These are phyloP conservation scores for Drosophila sechellia DNA, from an alignment of 1,140 invertebrate species.

Conservation along the genomic window DNA sequence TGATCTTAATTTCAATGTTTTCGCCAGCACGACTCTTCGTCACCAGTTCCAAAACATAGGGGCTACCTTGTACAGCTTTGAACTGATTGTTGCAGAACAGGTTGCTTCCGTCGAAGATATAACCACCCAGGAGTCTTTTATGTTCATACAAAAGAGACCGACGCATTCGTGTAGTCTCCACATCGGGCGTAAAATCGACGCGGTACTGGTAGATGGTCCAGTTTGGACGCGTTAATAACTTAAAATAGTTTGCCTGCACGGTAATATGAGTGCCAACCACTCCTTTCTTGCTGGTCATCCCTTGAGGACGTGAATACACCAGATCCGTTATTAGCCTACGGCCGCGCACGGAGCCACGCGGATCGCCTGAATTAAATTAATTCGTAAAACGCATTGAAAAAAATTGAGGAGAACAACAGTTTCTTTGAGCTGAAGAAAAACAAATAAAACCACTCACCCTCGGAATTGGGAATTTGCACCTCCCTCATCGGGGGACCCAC, in stretches of 20 bases:
- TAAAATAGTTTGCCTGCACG: conserved; percentile 91
- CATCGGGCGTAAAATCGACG: conserved; percentile 91
- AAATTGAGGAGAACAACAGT: too few species aligned
- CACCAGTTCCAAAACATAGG: conserved; percentile 50
- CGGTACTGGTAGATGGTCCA: conserved; percentile 93
- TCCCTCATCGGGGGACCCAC: too few species aligned
- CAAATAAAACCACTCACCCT: too few species aligned
- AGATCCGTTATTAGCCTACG: conserved; percentile 65
- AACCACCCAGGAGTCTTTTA: conserved; percentile 65
- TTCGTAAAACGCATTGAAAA: background rate
- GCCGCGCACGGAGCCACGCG: conserved; percentile 69
- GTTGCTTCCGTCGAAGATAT: conserved; percentile 86
- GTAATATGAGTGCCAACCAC: conserved; percentile 38
- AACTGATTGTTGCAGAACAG: conserved; percentile 76
- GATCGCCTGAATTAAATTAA: conserved; percentile 36
- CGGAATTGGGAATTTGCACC: too few species aligned
- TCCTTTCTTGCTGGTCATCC: conserved; percentile 54
- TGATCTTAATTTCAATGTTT: conserved; percentile 67
- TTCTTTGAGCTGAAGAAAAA: too few species aligned
- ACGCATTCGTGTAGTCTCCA: conserved; percentile 65
- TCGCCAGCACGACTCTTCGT: conserved; percentile 74
- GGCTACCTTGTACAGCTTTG: conserved; percentile 13
- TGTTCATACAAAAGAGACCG: conserved; percentile 62
- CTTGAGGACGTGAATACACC: conserved; percentile 57
- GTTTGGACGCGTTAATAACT: conserved; percentile 87